Percentiles rank a stretch among this genome's conserved stretches.
phyloP scores from a whole-genome alignment of 2,888 invertebrate species.

The Eremobia ochroleuca region DNA sequence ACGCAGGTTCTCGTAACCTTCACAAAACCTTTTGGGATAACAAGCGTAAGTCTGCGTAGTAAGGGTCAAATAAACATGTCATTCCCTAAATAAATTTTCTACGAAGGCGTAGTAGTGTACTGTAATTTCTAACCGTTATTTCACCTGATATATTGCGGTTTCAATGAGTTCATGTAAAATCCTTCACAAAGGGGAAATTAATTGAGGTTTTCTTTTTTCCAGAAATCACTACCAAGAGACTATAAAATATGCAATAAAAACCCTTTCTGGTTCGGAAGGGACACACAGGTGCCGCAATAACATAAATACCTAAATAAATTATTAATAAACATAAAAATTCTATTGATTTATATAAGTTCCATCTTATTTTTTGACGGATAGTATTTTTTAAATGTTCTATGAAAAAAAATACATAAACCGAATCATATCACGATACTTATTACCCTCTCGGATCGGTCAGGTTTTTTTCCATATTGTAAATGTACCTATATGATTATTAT shows the following conservation, averaged over 20 bases:
- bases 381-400: neutral
- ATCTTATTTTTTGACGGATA: neutral
- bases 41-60: constrained; percentile 27
- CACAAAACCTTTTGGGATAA: constrained; percentile 43
- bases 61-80: constrained; percentile 15
- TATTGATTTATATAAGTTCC: neutral
- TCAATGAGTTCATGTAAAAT: neutral
- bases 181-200: neutral
- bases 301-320: neutral
- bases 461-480: neutral
- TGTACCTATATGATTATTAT: neutral
- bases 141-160: neutral
- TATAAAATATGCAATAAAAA: neutral
- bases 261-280: neutral
- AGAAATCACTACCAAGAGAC: too few relatives aligned
- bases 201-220: neutral
- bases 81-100: constrained; percentile 23
- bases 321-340: too few relatives aligned
- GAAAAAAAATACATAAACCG: too few relatives aligned
- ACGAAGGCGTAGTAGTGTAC: neutral
- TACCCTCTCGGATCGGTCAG: neutral
- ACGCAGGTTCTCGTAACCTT: constrained; percentile 15
- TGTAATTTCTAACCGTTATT: constrained; percentile 2
- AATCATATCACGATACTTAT: neutral
- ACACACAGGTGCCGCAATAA: neutral